Base-by-base conservation (phyloP, 1,140 invertebrate genomes). In the Scylla paramamosain region DNA sequence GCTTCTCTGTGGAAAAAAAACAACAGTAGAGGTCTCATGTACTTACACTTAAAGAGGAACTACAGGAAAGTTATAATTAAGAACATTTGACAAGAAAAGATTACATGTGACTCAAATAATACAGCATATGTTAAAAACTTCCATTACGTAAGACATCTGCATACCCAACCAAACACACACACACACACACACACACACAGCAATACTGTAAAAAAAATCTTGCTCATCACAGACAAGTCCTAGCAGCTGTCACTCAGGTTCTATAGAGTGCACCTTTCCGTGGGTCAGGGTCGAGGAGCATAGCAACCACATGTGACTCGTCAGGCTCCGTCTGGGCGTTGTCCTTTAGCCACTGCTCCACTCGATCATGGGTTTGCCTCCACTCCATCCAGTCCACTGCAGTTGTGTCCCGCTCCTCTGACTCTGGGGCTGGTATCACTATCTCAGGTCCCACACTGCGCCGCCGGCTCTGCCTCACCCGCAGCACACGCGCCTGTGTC, bases 311-410 rank as follows among this genome's bases (percentile, higher is more conserved):
- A 16, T 95, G 94, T 2, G 91, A 92, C 82, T 95, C 94, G 31
- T 95, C 94, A 14, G 94, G 28, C 16, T 95, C 91, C 46, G 82
- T 77, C 25, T 59, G 45, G 28, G 90, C 45, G 83, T 95, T 95
- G 48, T 88, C 90, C 20, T 28, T 92, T 29, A 95, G 52, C 94
- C 91, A 93, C n/a, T 95, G 32, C 10, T 86, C 52, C 46, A 95
- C 94, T 3, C 94, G n/a, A 86, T 95, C 94, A 32, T 95, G 91
- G 0, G 31, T 77, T 14, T 84, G 88, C 91, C 94, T 89, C 94
- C 94, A 95, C 31, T 84, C 91, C n/a, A 92, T 52, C 94, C 94
- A 95, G 91, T 92, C 94, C 28, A 91, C 83, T 91, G 87, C 84
- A 83, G 88, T 82, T 32, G 31, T 45, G 48, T 46, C 87, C 29